A percentile compares a stretch with the other conserved stretches of the same genome.
phyloP scores from a whole-genome alignment of 2,888 invertebrate species.

The Taphrorychus bicolor region DNA sequence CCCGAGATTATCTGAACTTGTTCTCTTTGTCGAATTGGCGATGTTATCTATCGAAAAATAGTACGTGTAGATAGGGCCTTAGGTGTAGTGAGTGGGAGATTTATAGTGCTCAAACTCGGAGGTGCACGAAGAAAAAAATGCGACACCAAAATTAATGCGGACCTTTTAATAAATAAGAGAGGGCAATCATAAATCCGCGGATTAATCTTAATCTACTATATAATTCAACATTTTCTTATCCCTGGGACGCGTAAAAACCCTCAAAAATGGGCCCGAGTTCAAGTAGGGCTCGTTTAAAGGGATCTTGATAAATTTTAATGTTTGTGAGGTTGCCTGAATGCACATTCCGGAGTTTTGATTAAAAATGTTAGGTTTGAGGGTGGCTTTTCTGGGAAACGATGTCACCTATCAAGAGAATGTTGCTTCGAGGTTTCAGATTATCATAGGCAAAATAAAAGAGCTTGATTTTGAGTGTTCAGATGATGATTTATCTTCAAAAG shows the following conservation, averaged over 20 bases:
- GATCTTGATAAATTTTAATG: constrained; percentile 3
- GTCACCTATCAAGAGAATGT: too few relatives aligned
- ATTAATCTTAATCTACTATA: constrained; percentile 26
- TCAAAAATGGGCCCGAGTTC: constrained; percentile 2
- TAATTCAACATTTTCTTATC: constrained; percentile 20
- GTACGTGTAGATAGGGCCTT: not conserved
- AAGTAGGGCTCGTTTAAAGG: constrained; percentile 1
- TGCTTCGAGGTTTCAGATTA: too few relatives aligned
- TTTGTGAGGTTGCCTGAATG: not conserved
- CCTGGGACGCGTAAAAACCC: constrained; percentile 2
- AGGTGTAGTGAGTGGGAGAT: not conserved
- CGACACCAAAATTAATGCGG: constrained; percentile 15
- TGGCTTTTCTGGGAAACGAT: not conserved
- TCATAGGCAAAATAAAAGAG: too few relatives aligned
- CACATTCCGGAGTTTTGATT: not conserved
- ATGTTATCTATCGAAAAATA: constrained; percentile 9
- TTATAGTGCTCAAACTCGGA: not conserved
- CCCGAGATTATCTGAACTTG: constrained; percentile 13
- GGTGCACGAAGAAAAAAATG: not conserved
- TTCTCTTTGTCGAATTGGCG: constrained; percentile 16
- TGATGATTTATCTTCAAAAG: too few relatives aligned
- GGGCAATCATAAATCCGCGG: constrained; percentile 13
- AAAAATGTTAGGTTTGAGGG: not conserved
- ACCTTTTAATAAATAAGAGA: constrained; percentile 13
- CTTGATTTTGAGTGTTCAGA: too few relatives aligned